Conservation (phyloP, 2,113 vertebrate species). For the Pangasianodon hypophthalmus region DNA sequence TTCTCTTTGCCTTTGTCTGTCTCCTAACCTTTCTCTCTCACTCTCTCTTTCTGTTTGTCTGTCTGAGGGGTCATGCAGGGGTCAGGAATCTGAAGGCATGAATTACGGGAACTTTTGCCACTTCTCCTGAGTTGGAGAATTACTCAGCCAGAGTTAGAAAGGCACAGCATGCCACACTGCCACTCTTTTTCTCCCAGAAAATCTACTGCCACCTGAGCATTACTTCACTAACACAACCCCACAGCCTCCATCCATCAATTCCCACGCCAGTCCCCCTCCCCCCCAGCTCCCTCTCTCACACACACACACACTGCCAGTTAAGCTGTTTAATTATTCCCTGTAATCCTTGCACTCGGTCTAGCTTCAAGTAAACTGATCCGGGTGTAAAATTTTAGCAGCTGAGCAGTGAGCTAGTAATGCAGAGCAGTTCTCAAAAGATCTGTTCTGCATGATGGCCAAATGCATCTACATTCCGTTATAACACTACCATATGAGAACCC, state of each 20-base stretch:
- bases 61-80: slow-evolving; percentile 25
- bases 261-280: background rate
- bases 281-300: background rate
- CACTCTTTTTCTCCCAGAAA: slow-evolving; percentile 15
- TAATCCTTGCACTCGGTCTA: slow-evolving; percentile 37
- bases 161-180: slow-evolving; percentile 18
- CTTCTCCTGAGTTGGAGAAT: slow-evolving; percentile 26
- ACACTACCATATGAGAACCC: background rate
- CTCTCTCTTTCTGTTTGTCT: background rate
- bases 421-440: background rate
- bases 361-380: slow-evolving; percentile 3
- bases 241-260: slow-evolving; percentile 10
- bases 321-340: slow-evolving; percentile 41
- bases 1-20: background rate
- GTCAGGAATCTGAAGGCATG: slow-evolving; percentile 25
- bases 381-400: background rate
- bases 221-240: background rate
- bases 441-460: background rate
- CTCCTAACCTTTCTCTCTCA: too few relatives aligned
- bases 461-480: background rate
- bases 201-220: slow-evolving; percentile 20
- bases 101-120: background rate
- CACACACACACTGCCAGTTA: slow-evolving; percentile 3
- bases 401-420: background rate
- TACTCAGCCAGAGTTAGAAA: slow-evolving; percentile 4